These are phyloP conservation scores for Babyrousa celebensis DNA, from an alignment of 2,797 vertebrate genomes.

Conservation along the genomic window DNA sequence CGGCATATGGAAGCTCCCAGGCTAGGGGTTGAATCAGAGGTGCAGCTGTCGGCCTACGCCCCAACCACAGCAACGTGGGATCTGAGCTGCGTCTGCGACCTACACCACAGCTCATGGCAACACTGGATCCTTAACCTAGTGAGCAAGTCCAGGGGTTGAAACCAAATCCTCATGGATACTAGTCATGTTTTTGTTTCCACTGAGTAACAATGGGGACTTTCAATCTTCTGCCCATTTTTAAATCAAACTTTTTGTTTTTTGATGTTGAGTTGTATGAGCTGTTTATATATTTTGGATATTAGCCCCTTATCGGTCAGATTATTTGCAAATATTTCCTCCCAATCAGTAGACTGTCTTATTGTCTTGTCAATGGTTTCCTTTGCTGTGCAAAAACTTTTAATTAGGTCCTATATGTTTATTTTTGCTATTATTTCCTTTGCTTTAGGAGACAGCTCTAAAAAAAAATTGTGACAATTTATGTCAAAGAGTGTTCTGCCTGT, in stretches of 20 bases:
- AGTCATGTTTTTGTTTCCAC: too few species aligned
- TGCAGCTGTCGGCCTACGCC: too few species aligned
- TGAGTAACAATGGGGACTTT: too few species aligned
- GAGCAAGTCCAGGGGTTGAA: too few species aligned
- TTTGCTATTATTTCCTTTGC: background rate
- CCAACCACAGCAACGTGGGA: too few species aligned
- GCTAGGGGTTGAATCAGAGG: too few species aligned
- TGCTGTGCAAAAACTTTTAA: background rate
- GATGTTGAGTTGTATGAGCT: background rate
- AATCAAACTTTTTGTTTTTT: background rate
- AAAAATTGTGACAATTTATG: background rate
- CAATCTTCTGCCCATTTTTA: background rate
- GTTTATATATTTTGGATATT: background rate
- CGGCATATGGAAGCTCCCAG: too few species aligned
- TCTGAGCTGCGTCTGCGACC: too few species aligned
- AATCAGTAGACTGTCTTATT: background rate
- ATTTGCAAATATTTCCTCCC: background rate
- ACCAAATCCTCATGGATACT: too few species aligned
- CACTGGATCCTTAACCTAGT: too few species aligned
- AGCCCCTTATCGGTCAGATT: background rate
- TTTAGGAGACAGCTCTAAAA: background rate
- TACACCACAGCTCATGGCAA: too few species aligned
- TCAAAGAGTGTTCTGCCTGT: background rate
- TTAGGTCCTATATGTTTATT: background rate
- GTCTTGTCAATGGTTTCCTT: background rate